Percentiles rank a stretch among this genome's conserved stretches.
These are phyloP conservation scores for Brachylomia viminalis DNA, from an alignment of 2,888 invertebrate species.

Conservation along the genomic window DNA sequence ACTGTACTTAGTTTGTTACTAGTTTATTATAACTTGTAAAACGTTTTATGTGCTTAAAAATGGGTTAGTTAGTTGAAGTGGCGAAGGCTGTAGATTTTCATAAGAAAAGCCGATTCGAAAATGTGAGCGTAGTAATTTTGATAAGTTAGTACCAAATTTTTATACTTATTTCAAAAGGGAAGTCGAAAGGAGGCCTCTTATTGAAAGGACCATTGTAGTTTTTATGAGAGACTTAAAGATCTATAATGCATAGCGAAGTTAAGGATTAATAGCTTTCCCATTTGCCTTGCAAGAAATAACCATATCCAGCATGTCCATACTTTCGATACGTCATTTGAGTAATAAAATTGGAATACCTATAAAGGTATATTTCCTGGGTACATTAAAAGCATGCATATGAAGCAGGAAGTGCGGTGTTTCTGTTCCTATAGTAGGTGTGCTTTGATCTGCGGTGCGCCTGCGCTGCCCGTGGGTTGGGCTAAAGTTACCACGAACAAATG, in stretches of 20 bases:
- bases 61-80: not conserved
- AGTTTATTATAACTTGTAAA: not conserved
- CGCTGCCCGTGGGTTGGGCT: conserved; percentile 8
- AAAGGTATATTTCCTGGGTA: conserved; percentile 43
- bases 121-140: too few species aligned
- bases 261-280: too few species aligned
- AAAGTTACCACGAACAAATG: conserved; percentile 35
- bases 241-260: too few species aligned
- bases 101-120: not conserved
- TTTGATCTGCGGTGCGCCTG: conserved; percentile 51
- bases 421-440: conserved; percentile 49
- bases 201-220: not conserved
- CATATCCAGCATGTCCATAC: not conserved
- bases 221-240: too few species aligned
- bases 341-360: conserved; percentile 25
- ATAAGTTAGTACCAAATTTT: not conserved
- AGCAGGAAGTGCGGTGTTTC: conserved; percentile 54
- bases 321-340: conserved; percentile 33
- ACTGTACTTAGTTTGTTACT: not conserved
- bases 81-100: not conserved
- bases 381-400: conserved; percentile 35
- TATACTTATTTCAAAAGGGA: not conserved
- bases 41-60: not conserved
- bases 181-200: not conserved
- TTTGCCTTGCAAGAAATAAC: not conserved